Percentiles rank a stretch among this genome's conserved stretches.
Evolutionary conservation across 2,888 invertebrate genomes (phyloP).

Genomic region (Conistra vaccinii): DNA sequence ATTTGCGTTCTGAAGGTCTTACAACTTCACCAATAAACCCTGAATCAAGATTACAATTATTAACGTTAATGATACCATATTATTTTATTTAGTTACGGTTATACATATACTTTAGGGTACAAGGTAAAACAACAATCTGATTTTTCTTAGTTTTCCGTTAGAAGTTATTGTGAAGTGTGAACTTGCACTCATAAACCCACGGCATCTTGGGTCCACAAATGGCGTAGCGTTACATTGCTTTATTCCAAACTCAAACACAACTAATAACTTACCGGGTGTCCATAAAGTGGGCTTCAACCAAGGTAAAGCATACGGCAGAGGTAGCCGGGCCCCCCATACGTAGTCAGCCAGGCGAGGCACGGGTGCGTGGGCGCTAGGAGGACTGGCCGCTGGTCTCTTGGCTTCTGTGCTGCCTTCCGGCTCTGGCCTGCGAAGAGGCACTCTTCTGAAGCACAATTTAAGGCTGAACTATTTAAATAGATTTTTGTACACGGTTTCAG

Average conservation of each 20-base stretch:
- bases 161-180: neutral
- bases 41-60: neutral
- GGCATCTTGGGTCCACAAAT: neutral
- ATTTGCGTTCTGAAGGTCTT: neutral
- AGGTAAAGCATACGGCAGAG: conserved; percentile 93
- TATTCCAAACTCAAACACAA: neutral
- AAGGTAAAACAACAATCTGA: neutral
- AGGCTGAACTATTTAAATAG: conserved; percentile 82
- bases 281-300: conserved; percentile 92
- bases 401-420: conserved; percentile 93
- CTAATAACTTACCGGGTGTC: conserved; percentile 80
- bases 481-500: conserved; percentile 37
- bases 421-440: conserved; percentile 87
- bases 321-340: conserved; percentile 93
- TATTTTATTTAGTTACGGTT: neutral
- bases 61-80: neutral
- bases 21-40: neutral
- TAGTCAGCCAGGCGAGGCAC: conserved; percentile 96
- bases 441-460: conserved; percentile 88
- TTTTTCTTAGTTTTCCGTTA: neutral
- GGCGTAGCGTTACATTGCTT: neutral
- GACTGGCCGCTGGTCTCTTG: conserved; percentile 93
- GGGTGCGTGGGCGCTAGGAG: conserved; percentile 93
- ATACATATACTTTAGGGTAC: neutral
- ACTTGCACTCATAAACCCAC: neutral